Evolutionary conservation across 2,888 invertebrate genomes (phyloP), one percentile per base, ranked within the genome.

Genomic region (Agrotis exclamationis): DNA sequence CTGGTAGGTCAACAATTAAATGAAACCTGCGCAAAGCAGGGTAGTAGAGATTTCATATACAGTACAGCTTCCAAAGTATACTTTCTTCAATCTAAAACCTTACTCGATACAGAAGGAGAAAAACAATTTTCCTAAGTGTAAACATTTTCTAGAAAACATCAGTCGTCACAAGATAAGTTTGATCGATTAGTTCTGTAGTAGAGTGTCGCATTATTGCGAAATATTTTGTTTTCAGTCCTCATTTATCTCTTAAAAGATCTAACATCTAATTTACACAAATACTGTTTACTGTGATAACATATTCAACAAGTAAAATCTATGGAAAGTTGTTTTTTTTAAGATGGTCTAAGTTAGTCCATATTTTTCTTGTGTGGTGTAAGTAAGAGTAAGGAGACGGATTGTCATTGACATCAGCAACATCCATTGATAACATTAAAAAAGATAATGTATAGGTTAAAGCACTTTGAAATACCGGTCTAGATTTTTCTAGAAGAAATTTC

Each of bases 121-220:
- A 39, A 39, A 39, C 39, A 39, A 9, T 28, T 24, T 24, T 24
- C 2, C 24, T 24, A 24, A 24, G 24, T 24, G 24, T 9, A 39
- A 39, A 39, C 39, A 11, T 39, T 39, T 39, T 11, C 11, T 39
- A 24, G 24, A 68, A 39, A 64, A 74, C 33, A 74, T 53, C 14
- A 44, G 2, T 33, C 20, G 54, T 74, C 63, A 68, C 2, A 3
- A 48, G 70, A 75, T 65, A 59, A 65, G 13, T 28, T 20, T 74
- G 75, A 75, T 74, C 9, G 75, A 78, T 78, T 24, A 20, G 16
- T 24, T 20, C 47, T 44, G 14, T 6, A 53, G 5, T 11, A 64
- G n/a, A 45, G 33, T 66, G 47, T 45, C 50, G 50, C 44, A 59
- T 28, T 48, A 20, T 79, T 56, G 63, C 39, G 70, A 74, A 63